Base-by-base conservation (phyloP, 2,888 invertebrate species). In the Watsonalla binaria region DNA sequence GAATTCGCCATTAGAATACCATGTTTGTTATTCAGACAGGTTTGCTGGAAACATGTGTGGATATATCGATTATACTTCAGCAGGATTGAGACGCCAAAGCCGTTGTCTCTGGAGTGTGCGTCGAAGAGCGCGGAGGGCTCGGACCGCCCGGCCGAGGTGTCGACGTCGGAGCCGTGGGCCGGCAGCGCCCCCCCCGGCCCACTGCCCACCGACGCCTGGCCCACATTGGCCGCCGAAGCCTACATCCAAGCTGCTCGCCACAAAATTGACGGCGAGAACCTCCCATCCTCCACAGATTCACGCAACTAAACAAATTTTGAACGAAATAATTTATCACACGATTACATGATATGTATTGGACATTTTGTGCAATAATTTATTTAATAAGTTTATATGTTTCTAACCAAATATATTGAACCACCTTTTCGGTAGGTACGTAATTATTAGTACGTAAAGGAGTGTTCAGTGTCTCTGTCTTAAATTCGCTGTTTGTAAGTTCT, bases 1-100 rank as follows among this genome's bases (percentile, higher is more conserved):
- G 24, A 24, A 24, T 2, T 24, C 24, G 24, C 1, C 24, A 24
- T 24, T 24, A 24, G 24, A 24, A 24, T 24, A 24, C 24, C 24
- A 24, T 24, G 24, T 24, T 24, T 24, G 24, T 24, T 24, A 24
- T 24, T 24, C 24, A 24, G 24, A 24, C 24, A 24, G n/a, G 24
- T 24, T 24, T 24, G 2, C 24, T 24, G 24, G 24, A 24, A 24
- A 24, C 24, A 24, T 24, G 1, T 24, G 24, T 24, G 24, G 24
- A 11, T 11, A 42, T 11, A 11, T 42, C 9, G 37, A 11, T 11
- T 47, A n/a, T 50, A 46, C 47, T 35, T 37, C 45, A 50, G 42
- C 66, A 90, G 91, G 81, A 89, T 86, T 78, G 90, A 90, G 65
- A 90, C 88, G 6, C 91, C 91, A 8, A 90, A 90, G 67, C 84